Evolutionary conservation across 2,113 vertebrate species (phyloP).

Genomic region (Triplophysa dalaica): DNA sequence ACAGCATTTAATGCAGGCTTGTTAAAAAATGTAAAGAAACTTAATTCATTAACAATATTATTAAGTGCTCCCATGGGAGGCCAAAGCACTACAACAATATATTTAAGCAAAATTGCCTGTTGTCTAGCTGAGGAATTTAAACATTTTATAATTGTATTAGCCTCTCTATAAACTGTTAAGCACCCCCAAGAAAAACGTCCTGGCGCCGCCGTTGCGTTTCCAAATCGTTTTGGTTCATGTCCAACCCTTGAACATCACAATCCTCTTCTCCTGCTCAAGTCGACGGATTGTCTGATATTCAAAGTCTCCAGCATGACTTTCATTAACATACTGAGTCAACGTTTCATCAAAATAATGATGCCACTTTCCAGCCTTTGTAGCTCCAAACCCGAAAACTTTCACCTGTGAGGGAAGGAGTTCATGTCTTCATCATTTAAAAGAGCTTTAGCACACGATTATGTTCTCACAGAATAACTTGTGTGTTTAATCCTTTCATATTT

Average conservation of each 20-base stretch:
- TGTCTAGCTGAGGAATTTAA: too few species aligned
- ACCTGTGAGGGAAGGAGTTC: slow-evolving; percentile 71
- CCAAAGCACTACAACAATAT: too few species aligned
- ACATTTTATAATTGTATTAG: too few species aligned
- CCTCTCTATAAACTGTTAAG: too few species aligned
- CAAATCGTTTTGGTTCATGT: not conserved
- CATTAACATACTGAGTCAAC: slow-evolving; percentile 78
- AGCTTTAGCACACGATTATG: not conserved
- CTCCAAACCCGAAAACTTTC: slow-evolving; percentile 89
- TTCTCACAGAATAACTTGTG: too few species aligned
- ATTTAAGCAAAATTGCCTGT: too few species aligned
- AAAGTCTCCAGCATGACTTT: slow-evolving; percentile 84
- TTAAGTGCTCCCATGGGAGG: too few species aligned
- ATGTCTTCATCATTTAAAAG: not conserved
- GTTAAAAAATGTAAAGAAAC: too few species aligned
- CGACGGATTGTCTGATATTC: slow-evolving; percentile 84
- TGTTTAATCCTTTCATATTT: too few species aligned
- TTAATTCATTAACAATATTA: too few species aligned
- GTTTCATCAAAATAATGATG: slow-evolving; percentile 97
- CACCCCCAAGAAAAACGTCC: too few species aligned
- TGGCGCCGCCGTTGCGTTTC: not conserved
- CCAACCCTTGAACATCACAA: slow-evolving; percentile 81
- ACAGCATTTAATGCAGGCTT: too few species aligned
- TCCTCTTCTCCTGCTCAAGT: slow-evolving; percentile 84
- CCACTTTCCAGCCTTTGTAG: slow-evolving; percentile 87